Percentiles rank a stretch among this genome's conserved stretches.
Evolutionary conservation across 1,140 invertebrate genomes (phyloP).

Genomic region (Drosophila bocqueti): DNA sequence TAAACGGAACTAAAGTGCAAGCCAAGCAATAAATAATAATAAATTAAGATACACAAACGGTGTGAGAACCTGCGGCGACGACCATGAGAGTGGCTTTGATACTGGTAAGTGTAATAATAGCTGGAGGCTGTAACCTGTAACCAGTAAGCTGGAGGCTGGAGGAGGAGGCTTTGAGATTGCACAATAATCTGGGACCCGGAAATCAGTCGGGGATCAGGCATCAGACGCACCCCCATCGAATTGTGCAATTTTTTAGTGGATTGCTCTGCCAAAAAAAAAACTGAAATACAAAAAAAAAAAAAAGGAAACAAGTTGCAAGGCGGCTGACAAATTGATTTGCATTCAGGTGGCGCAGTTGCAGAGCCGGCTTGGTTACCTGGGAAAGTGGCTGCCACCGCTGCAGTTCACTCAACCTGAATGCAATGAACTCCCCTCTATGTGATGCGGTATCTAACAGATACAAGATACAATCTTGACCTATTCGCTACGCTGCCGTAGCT

Average conservation of each 20-base stretch:
- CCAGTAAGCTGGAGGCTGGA: no score
- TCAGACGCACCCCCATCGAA: conserved; percentile 4
- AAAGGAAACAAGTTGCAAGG: conserved; percentile 24
- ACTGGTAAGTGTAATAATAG: conserved; percentile 54
- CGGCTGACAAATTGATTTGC: conserved; percentile 70
- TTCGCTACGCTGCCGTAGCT: conserved; percentile 17
- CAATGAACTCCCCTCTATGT: conserved; percentile 24
- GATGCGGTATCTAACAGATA: conserved; percentile 1
- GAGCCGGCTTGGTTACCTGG: conserved; percentile 62
- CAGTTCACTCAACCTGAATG: conserved; percentile 52
- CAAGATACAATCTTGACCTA: conserved; percentile 32
- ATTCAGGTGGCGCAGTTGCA: conserved; percentile 55
- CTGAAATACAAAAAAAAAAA: conserved; percentile 1
- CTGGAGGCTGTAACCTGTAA: background rate
- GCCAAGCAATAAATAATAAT: conserved; percentile 5
- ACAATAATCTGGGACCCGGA: conserved; percentile 41
- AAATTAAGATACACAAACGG: conserved; percentile 14
- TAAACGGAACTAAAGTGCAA: conserved; percentile 14
- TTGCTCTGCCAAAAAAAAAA: conserved; percentile 2
- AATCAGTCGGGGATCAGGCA: conserved; percentile 23
- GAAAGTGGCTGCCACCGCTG: conserved; percentile 19
- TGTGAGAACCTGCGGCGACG: conserved; percentile 52
- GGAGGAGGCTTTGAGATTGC: background rate
- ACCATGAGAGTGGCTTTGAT: conserved; percentile 73
- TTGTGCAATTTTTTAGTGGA: conserved; percentile 1